These are phyloP conservation scores for Chascanopsetta lugubris DNA, from an alignment of 2,113 vertebrate genomes.

Conservation along the genomic window DNA sequence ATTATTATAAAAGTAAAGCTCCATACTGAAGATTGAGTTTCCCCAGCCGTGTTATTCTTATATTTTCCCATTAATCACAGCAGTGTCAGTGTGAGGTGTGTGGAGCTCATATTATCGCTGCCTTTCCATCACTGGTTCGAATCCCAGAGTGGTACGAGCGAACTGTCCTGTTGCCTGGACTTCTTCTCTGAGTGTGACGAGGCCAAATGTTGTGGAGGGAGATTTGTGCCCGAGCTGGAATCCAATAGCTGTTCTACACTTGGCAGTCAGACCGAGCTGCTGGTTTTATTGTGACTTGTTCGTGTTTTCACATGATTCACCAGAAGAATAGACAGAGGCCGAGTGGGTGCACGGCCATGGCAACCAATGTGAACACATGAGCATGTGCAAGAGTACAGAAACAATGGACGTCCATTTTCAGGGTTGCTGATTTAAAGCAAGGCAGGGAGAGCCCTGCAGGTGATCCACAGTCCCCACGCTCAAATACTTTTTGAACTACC, in stretches of 20 bases:
- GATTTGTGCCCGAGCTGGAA: conserved; percentile 47
- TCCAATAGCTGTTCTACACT: conserved; percentile 52
- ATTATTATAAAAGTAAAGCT: conserved; percentile 39
- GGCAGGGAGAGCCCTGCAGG: too few species aligned
- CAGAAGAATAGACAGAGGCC: background rate
- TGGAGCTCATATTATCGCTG: conserved; percentile 5
- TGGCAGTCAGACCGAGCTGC: conserved; percentile 36
- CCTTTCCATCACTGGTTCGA: conserved; percentile 17
- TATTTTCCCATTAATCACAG: conserved; percentile 53
- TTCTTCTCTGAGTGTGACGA: conserved; percentile 25
- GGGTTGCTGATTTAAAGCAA: too few species aligned
- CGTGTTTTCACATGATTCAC: too few species aligned
- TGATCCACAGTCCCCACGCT: too few species aligned
- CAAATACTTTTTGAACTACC: too few species aligned
- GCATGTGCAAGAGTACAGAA: too few species aligned
- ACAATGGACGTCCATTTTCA: too few species aligned
- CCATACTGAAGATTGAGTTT: conserved; percentile 29
- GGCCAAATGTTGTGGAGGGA: conserved; percentile 26
- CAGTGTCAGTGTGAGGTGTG: conserved; percentile 18
- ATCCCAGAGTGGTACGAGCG: background rate
- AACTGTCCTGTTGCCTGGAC: conserved; percentile 31
- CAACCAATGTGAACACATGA: conserved; percentile 21
- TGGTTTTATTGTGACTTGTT: conserved; percentile 8
- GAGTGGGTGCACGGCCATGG: conserved; percentile 2
- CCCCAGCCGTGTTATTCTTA: conserved; percentile 40